Conservation (phyloP, 2,888 invertebrate genomes). For the Strigamia crassipes region DNA sequence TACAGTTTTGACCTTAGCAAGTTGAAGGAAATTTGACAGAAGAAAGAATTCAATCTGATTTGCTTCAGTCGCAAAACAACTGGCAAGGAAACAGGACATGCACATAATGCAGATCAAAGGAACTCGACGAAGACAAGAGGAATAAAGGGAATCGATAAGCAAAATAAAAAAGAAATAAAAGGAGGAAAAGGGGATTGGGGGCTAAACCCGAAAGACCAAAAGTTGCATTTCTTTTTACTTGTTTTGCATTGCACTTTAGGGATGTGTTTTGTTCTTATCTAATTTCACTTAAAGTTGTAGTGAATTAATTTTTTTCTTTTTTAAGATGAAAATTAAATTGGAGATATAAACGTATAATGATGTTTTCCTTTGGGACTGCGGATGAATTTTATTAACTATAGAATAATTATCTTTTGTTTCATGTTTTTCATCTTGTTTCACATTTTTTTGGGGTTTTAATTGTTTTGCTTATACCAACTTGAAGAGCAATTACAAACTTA, state of each 20-base stretch:
- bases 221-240: neutral
- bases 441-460: neutral
- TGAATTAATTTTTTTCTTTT: neutral
- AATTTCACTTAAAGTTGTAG: neutral
- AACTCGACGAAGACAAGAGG: neutral
- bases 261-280: neutral
- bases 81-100: neutral
- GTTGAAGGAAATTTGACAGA: neutral
- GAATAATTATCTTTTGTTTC: neutral
- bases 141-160: neutral
- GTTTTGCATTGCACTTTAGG: slow-evolving; percentile 3
- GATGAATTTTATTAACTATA: neutral
- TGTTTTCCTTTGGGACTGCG: neutral
- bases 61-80: neutral
- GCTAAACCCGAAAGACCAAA: neutral
- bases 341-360: neutral
- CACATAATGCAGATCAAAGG: slow-evolving; percentile 3
- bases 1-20: slow-evolving; percentile 6
- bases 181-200: neutral
- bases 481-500: neutral
- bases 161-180: neutral
- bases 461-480: neutral
- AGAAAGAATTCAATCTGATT: neutral
- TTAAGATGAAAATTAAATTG: neutral
- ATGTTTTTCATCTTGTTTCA: too few relatives aligned